Evolutionary conservation across 2,888 invertebrate species (phyloP).

Genomic region (Priocnemis perturbator): DNA sequence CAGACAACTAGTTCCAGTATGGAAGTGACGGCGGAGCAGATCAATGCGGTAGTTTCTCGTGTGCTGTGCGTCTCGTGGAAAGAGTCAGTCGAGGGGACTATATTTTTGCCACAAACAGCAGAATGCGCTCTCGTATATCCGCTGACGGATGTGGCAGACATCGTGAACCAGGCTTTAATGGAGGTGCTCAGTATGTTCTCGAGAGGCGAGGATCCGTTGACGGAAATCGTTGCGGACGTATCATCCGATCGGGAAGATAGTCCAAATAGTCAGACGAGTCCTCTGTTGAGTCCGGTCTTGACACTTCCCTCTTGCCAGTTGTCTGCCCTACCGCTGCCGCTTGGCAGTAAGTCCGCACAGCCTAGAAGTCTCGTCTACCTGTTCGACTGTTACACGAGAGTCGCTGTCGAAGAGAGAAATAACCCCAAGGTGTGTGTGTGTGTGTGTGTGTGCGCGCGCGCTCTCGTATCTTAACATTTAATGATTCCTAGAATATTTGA

Average conservation of each 20-base stretch:
- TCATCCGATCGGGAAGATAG: constrained; percentile 72
- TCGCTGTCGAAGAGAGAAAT: constrained; percentile 84
- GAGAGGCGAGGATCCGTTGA: constrained; percentile 78
- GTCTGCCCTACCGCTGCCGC: constrained; percentile 71
- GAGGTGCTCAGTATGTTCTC: constrained; percentile 80
- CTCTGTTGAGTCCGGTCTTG: constrained; percentile 73
- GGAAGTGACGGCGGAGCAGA: constrained; percentile 82
- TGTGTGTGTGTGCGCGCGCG: too few relatives aligned
- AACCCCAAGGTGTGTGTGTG: constrained; percentile 79
- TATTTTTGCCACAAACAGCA: constrained; percentile 76
- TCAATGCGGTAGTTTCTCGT: constrained; percentile 81
- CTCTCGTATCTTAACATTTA: neutral
- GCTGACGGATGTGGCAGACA: constrained; percentile 58
- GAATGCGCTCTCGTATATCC: constrained; percentile 58
- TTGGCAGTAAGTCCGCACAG: constrained; percentile 73
- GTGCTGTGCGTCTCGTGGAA: constrained; percentile 85
- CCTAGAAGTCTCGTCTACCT: constrained; percentile 76
- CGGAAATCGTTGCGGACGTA: constrained; percentile 75
- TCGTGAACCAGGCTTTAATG: constrained; percentile 79
- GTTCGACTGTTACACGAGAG: constrained; percentile 83
- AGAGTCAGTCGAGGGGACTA: constrained; percentile 72
- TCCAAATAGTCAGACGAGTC: constrained; percentile 74
- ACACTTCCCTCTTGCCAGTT: constrained; percentile 72
- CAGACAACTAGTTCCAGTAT: constrained; percentile 73
- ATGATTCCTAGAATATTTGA: too few relatives aligned